Evolutionary conservation across 2,797 vertebrate genomes (phyloP).

Genomic region (Sphenopsis melanotis): DNA sequence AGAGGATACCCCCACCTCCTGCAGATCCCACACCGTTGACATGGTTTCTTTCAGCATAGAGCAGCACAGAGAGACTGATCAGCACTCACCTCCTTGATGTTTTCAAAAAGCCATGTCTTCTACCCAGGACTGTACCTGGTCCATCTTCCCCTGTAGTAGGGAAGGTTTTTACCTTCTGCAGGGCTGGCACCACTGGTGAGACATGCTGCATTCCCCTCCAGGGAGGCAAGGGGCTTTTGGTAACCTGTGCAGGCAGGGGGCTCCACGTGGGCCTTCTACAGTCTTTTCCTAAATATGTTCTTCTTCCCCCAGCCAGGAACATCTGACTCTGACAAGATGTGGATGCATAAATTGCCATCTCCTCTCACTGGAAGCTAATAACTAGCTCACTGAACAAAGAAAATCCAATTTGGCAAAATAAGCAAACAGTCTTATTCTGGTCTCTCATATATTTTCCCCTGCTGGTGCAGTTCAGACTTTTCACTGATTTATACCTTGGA

Average conservation of each 20-base stretch:
- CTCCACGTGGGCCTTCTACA: rapidly evolving
- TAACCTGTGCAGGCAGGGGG: not conserved
- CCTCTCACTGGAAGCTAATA: not conserved
- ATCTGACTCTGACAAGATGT: not conserved
- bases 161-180: not conserved
- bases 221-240: not conserved
- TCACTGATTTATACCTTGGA: not conserved
- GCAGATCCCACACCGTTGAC: rapidly evolving
- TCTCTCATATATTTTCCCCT: not conserved
- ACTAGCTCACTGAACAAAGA: not conserved
- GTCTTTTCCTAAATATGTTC: not conserved
- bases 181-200: rapidly evolving
- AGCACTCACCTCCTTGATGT: not conserved
- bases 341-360: not conserved
- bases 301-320: not conserved
- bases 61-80: rapidly evolving
- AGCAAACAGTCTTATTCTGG: not conserved
- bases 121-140: not conserved
- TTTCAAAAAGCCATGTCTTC: not conserved
- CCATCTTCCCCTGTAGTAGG: not conserved
- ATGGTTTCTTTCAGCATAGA: not conserved
- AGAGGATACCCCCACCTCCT: not conserved
- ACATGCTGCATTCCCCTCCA: rapidly evolving
- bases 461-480: not conserved
- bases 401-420: constrained; percentile 10